Evolutionary conservation across 2,113 vertebrate species (phyloP).

Genomic region (Thinocorus orbignyianus): DNA sequence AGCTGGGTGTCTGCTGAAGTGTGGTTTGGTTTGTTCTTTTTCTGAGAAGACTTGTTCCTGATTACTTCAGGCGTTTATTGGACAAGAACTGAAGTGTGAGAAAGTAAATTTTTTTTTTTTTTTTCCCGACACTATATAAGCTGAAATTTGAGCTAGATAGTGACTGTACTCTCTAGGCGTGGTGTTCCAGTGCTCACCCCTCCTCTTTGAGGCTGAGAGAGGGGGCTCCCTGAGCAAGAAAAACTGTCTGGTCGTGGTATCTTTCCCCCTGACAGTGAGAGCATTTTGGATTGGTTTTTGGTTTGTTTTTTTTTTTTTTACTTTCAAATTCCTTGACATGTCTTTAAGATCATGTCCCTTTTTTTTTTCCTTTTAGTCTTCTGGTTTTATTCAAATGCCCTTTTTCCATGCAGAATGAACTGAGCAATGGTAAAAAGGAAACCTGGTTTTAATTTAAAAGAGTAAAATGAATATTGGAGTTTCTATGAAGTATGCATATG

Average conservation of each 20-base stretch:
- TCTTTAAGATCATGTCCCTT: background rate
- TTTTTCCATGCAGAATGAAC: background rate
- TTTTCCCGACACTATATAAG: background rate
- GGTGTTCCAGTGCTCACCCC: background rate
- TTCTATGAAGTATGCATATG: background rate
- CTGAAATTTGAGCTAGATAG: background rate
- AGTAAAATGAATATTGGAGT: background rate
- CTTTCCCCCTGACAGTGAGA: background rate
- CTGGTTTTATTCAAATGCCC: background rate
- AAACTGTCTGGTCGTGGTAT: background rate
- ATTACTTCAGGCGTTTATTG: background rate
- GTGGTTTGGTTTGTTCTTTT: background rate
- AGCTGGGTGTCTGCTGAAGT: background rate
- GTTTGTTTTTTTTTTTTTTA: background rate
- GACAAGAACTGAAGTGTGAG: background rate
- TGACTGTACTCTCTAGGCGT: background rate
- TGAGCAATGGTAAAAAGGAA: background rate
- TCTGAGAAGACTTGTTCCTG: background rate
- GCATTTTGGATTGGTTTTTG: background rate
- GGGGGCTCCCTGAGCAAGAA: background rate
- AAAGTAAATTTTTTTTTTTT: background rate
- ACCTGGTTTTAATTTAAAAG: background rate
- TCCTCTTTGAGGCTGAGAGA: background rate
- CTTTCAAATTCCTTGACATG: background rate
- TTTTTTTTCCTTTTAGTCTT: background rate